Evolutionary conservation across 2,113 vertebrate genomes (phyloP).

Genomic region (Gallinago jamesoni): DNA sequence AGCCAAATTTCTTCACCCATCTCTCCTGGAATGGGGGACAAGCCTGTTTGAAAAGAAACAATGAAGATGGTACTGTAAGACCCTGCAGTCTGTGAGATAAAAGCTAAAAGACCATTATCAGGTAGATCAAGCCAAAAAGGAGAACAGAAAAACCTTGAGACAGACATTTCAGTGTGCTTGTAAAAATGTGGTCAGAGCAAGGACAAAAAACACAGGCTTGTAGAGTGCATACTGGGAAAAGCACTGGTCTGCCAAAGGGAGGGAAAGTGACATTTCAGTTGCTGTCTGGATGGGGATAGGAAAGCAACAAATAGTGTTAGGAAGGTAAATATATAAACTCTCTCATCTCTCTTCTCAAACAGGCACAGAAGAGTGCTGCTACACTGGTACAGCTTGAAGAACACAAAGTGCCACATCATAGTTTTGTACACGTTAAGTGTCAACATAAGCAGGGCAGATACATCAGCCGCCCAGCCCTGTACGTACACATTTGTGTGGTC

Average conservation of each 20-base stretch:
- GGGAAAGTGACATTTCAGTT: neutral
- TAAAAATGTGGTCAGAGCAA: neutral
- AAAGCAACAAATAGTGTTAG: neutral
- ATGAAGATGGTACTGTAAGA: neutral
- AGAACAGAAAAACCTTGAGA: neutral
- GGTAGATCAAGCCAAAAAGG: neutral
- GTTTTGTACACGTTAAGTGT: neutral
- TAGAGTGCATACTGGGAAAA: neutral
- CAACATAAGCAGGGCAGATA: accelerated
- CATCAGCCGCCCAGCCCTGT: neutral
- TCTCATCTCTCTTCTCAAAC: neutral
- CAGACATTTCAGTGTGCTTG: neutral
- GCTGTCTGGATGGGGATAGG: neutral
- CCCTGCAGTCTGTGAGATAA: neutral
- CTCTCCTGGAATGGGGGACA: neutral
- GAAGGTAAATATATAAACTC: neutral
- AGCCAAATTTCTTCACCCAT: neutral
- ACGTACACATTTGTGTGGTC: neutral
- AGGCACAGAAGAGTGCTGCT: neutral
- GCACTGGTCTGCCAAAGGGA: neutral
- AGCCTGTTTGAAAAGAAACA: neutral
- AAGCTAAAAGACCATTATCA: neutral
- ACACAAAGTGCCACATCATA: neutral
- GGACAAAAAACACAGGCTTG: neutral
- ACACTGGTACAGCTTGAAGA: neutral